A percentile compares a stretch with the other conserved stretches of the same genome.
phyloP scores from a whole-genome alignment of 2,113 vertebrate species.

The Deroptyus accipitrinus region DNA sequence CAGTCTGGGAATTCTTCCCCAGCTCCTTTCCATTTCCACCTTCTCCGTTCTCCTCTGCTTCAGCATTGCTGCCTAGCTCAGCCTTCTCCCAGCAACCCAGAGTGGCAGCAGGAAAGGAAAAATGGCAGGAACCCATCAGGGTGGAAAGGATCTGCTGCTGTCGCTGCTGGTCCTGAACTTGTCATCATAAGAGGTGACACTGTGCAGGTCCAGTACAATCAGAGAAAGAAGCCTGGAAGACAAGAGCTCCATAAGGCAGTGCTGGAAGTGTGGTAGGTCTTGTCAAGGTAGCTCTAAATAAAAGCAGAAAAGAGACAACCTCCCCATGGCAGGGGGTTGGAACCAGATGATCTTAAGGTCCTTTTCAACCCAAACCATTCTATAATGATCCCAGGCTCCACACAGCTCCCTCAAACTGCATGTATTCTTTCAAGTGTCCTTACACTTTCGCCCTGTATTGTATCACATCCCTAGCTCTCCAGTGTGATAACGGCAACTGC shows the following conservation, averaged over 20 bases:
- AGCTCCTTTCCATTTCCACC: not conserved
- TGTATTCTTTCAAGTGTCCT: not conserved
- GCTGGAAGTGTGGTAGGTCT: not conserved
- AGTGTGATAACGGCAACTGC: not conserved
- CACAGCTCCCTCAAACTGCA: not conserved
- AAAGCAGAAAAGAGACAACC: not conserved
- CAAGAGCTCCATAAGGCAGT: not conserved
- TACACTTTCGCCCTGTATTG: not conserved
- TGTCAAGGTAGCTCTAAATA: not conserved
- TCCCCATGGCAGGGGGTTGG: not conserved
- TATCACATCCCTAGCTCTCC: not conserved
- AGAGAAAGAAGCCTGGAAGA: not conserved
- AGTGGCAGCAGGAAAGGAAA: not conserved
- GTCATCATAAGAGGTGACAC: not conserved
- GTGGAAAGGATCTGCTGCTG: not conserved
- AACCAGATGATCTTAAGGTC: not conserved
- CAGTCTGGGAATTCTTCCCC: not conserved
- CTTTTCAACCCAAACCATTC: not conserved
- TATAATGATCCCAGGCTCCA: not conserved
- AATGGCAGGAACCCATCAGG: not conserved
- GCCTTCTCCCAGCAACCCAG: not conserved
- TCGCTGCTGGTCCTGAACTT: not conserved
- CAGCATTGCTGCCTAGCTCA: not conserved
- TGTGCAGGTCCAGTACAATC: not conserved
- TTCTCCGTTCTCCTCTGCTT: not conserved